These are phyloP conservation scores for Stenotaenia linearis DNA, from an alignment of 2,888 invertebrate species.

Conservation along the genomic window DNA sequence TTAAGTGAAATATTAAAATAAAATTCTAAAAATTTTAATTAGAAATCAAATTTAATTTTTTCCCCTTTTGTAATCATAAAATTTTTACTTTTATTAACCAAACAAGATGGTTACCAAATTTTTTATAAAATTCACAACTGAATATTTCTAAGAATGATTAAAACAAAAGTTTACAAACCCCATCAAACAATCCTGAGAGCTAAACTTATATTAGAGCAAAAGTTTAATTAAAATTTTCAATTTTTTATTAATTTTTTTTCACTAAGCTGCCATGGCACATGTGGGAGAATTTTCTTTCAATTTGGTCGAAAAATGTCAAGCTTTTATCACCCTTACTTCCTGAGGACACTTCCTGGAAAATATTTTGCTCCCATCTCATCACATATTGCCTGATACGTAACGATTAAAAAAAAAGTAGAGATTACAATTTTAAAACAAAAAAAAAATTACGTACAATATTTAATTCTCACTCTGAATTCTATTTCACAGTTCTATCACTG, in stretches of 20 bases:
- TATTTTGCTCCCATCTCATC: conserved; percentile 13
- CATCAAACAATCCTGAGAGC: conserved; percentile 15
- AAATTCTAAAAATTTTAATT: not conserved
- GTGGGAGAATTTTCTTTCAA: conserved; percentile 16
- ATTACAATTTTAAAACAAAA: not conserved
- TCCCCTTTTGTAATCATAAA: too few species aligned
- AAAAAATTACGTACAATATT: conserved; percentile 13
- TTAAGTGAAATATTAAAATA: not conserved
- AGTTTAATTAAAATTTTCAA: not conserved
- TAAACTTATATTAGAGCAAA: not conserved
- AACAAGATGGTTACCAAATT: conserved; percentile 20
- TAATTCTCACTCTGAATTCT: conserved; percentile 8
- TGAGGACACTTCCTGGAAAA: conserved; percentile 24
- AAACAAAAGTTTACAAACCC: not conserved
- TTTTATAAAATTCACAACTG: not conserved
- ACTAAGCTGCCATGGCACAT: conserved; percentile 26
- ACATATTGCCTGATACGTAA: conserved; percentile 10
- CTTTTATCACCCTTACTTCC: conserved; percentile 10
- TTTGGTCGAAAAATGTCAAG: conserved; percentile 8
- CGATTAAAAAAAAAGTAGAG: not conserved
- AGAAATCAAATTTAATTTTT: too few species aligned
- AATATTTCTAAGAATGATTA: not conserved
- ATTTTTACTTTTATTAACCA: too few species aligned
- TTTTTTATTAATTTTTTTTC: not conserved
- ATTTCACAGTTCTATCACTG: not conserved